These are phyloP conservation scores for Andricus quercusramuli DNA, from an alignment of 2,888 invertebrate genomes.

Conservation along the genomic window DNA sequence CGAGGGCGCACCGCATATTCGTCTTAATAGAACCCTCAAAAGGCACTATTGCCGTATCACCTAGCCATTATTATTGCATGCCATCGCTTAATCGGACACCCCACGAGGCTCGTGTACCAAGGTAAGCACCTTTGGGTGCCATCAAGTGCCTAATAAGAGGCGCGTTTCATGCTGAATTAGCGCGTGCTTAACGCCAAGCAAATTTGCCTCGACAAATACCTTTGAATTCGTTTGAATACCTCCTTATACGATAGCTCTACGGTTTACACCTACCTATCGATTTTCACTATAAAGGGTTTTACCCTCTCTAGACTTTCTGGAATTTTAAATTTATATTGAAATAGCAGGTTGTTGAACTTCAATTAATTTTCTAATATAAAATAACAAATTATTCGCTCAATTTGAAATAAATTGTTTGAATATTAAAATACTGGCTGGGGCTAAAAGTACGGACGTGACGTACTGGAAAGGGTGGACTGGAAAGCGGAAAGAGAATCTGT, in stretches of 20 bases:
- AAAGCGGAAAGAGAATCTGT: too few relatives aligned
- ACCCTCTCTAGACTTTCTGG: too few relatives aligned
- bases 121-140: slow-evolving; percentile 40
- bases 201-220: neutral
- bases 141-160: slow-evolving; percentile 39
- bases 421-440: too few relatives aligned
- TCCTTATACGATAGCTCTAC: neutral
- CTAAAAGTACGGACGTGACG: too few relatives aligned
- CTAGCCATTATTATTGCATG: slow-evolving; percentile 42
- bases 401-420: too few relatives aligned
- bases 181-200: slow-evolving; percentile 25
- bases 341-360: too few relatives aligned
- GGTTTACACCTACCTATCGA: too few relatives aligned
- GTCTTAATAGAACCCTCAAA: slow-evolving; percentile 40
- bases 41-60: slow-evolving; percentile 40
- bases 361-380: too few relatives aligned
- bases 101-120: slow-evolving; percentile 34
- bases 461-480: too few relatives aligned
- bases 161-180: slow-evolving; percentile 34
- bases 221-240: neutral
- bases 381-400: too few relatives aligned
- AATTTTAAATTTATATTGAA: too few relatives aligned
- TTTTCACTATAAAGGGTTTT: too few relatives aligned
- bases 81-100: slow-evolving; percentile 40
- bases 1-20: slow-evolving; percentile 17